A percentile compares a stretch with the other conserved stretches of the same genome.
These are phyloP conservation scores for Archivesica marissinica DNA, from an alignment of 1,140 invertebrate species.

Conservation along the genomic window DNA sequence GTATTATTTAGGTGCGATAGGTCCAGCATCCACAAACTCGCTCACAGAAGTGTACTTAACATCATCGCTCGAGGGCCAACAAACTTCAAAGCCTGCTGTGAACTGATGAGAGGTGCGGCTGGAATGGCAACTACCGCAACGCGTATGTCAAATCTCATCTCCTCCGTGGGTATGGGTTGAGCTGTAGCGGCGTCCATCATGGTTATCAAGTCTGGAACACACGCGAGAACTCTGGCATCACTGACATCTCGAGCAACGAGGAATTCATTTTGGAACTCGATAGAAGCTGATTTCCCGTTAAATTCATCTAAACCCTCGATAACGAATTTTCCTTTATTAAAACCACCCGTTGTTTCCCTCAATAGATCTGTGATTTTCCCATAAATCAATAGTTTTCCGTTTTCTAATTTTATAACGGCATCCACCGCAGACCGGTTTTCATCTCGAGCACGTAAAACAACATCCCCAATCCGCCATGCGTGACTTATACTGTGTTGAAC, in stretches of 20 bases:
- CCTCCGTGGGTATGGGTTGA: slow-evolving; percentile 77
- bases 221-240: slow-evolving; percentile 62
- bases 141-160: slow-evolving; percentile 75
- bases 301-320: slow-evolving; percentile 73
- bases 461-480: slow-evolving; percentile 76
- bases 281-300: slow-evolving; percentile 44
- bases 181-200: slow-evolving; percentile 77
- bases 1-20: slow-evolving; percentile 5
- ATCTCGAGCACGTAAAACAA: slow-evolving; percentile 71
- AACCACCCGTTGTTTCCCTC: slow-evolving; percentile 77
- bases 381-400: slow-evolving; percentile 62
- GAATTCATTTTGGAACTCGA: slow-evolving; percentile 82
- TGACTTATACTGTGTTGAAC: slow-evolving; percentile 71
- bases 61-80: slow-evolving; percentile 75
- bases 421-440: slow-evolving; percentile 70
- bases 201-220: slow-evolving; percentile 78
- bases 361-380: slow-evolving; percentile 77
- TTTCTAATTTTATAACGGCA: slow-evolving; percentile 67
- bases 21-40: slow-evolving; percentile 25
- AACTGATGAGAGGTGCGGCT: slow-evolving; percentile 65
- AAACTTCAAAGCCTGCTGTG: slow-evolving; percentile 69
- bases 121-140: slow-evolving; percentile 76
- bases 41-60: slow-evolving; percentile 46
- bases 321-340: slow-evolving; percentile 73
- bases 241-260: slow-evolving; percentile 67